phyloP scores from a whole-genome alignment of 2,888 invertebrate genomes.

The Acanthoscelides obtectus region DNA sequence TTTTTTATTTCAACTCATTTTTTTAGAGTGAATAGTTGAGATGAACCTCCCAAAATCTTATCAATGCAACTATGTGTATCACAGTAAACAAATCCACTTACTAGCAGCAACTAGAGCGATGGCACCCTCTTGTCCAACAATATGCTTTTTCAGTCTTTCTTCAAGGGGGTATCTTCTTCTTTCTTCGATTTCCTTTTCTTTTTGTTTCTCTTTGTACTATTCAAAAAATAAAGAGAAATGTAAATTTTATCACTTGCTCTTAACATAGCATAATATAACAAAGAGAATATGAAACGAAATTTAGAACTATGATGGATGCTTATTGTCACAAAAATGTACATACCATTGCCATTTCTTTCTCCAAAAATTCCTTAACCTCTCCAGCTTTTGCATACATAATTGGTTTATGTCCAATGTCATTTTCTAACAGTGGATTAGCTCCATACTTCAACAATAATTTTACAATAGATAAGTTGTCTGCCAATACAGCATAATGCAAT shows the following conservation, averaged over 20 bases:
- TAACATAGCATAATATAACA: neutral
- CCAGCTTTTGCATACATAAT: conserved; percentile 68
- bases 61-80: too few species aligned
- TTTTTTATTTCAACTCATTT: too few species aligned
- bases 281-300: neutral
- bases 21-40: too few species aligned
- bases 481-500: conserved; percentile 81
- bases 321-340: conserved; percentile 3
- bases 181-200: conserved; percentile 69
- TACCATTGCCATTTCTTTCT: conserved; percentile 50
- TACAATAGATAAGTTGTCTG: conserved; percentile 62
- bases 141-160: conserved; percentile 71
- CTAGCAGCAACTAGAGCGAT: conserved; percentile 73
- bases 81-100: conserved; percentile 41
- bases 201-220: conserved; percentile 52
- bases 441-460: conserved; percentile 66
- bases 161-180: conserved; percentile 78
- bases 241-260: too few species aligned
- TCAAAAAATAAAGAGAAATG: neutral
- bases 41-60: too few species aligned
- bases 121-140: conserved; percentile 83
- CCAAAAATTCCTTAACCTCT: conserved; percentile 58
- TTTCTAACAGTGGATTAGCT: conserved; percentile 68
- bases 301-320: neutral
- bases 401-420: conserved; percentile 73